Base-by-base conservation (phyloP, 2,888 invertebrate species). In the Chydorus sphaericus region DNA sequence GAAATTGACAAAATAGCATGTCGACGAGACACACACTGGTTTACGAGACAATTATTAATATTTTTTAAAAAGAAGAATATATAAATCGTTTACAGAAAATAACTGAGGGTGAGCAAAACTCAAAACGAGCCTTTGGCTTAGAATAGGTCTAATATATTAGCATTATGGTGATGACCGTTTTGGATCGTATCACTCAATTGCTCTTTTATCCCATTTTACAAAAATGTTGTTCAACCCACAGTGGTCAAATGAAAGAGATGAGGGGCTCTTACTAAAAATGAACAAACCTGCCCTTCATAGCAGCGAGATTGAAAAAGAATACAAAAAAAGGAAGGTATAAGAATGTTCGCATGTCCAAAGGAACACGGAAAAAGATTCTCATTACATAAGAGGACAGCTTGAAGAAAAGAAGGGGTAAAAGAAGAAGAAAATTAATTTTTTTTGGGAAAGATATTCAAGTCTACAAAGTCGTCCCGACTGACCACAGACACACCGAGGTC, bases 381-480 rank as follows among this genome's bases (percentile, higher is more conserved):
- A 14, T 10, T 28, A 26, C 20, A 8, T 16, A 44, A 44, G 14
- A 8, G 33, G 33, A 10, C 10, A 44, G 26, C 26, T 44, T 28
- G 11, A 44, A 23, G 28, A 14, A 33, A 10, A 33, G 33, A 33
- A 14, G 14, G 33, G 14, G 33, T 8, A n/a, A 44, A 28, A 44
- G 23, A 44, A 44, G 4, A 28, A 44, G 44, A 44, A 44, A 44
- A 44, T 44, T 1, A 44, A 26, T 28, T 44, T n/a, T n/a, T n/a
- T n/a, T n/a, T n/a, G 28, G 44, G 23, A 44, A 44, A 44, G 44
- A 28, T 44, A 26, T 44, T 44, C 44, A 44, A 44, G 44, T 44
- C 44, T 44, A 44, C 44, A 23, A 28, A 44, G 20, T n/a, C n/a
- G n/a, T 44, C 44, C 44, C 44, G 44, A 44, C 44, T 44, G 44